Evolutionary conservation across 2,113 vertebrate genomes (phyloP), one percentile per base, ranked within the genome.

Genomic region (Corydoras sp.): DNA sequence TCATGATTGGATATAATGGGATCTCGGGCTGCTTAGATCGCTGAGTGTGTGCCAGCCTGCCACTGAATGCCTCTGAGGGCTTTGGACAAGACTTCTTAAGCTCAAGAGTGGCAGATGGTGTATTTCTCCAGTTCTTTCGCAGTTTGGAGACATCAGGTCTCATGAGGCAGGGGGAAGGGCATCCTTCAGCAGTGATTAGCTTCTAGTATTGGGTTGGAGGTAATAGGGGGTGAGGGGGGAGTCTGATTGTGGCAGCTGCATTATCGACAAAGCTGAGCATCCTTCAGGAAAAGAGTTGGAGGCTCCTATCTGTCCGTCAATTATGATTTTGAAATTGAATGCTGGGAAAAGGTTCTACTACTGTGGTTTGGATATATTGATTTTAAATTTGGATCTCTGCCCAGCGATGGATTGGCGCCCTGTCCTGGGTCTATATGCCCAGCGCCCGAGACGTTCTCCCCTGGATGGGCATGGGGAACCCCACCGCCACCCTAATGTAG

Each of bases 41-140:
- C 55, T 61, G 50, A 64, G 64, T 55, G 48, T 54, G 31, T 35
- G 74, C 67, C 76, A 58, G 72, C 15, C 68, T 3, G 48, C 29
- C 2, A 10, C 24, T 75, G 51, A 75, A 65, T 75, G 48, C n/a
- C 68, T 62, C 68, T 60, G 35, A 29, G 77, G 78, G 83, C 35
- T 58, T 81, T 81, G 79, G 75, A 78, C 63, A 55, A 65, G 35
- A 54, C 76, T 79, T 71, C 76, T 79, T 81, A 84, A 83, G 73
- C 81, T 81, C 74, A 48, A 51, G 62, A 29, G 74, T 58, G 77
- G 65, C 81, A 80, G 80, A 78, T 77, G 77, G 77, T 69, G 30
- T 4, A 18, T 51, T 58, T 24, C 74, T 71, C 29, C 11, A 71
- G 62, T 69, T 60, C 49, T 43, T 29, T 68, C 62, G 61, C 31